Evolutionary conservation across 1,140 invertebrate genomes (phyloP), one percentile per base, ranked within the genome.

Genomic region (Diorhabda carinulata): DNA sequence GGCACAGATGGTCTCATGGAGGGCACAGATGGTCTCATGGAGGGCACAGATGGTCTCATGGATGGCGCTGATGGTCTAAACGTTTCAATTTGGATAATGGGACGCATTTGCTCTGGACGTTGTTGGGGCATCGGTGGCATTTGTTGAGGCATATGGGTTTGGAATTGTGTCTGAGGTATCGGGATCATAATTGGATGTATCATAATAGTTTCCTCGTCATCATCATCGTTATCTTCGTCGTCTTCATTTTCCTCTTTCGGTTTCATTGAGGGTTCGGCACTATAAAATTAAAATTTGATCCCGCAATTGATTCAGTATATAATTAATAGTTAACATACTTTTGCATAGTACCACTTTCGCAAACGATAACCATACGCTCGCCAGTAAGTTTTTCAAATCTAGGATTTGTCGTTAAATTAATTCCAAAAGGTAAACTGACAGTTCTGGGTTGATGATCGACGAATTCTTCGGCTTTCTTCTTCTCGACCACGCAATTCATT

Each of bases 401-500:
- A 7, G 90, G 90, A 82, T 92, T 90, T 43, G 90, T 91, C 72
- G 84, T 88, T 70, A 92, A 83, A 74, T 89, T 89, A 9, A 90
- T 81, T 70, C 90, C 89, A 74, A 90, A 89, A 4, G 89, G 89
- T 66, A 90, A 80, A 6, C 83, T 78, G 10, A 89, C 80, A 8
- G 84, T 88, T 78, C 88, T 88, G 0, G 88, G 83, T 83, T 91
- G 88, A 81, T 91, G 83, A 79, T 93, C 91, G 79, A 92, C 86
- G 68, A 92, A 82, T 83, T 93, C 88, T 84, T 93, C 92, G 56
- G 92, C 90, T 73, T 88, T 87, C 73, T 91, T 89, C 75, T 91
- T 90, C 78, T 95, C 93, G 42, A 95, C 91, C 2, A 95, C 88
- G 77, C 93, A 95, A 78, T 94, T 95, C 87, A 95, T 93, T 80